Base-by-base conservation (phyloP, 2,888 invertebrate species). In the Phaonia tiefii region DNA sequence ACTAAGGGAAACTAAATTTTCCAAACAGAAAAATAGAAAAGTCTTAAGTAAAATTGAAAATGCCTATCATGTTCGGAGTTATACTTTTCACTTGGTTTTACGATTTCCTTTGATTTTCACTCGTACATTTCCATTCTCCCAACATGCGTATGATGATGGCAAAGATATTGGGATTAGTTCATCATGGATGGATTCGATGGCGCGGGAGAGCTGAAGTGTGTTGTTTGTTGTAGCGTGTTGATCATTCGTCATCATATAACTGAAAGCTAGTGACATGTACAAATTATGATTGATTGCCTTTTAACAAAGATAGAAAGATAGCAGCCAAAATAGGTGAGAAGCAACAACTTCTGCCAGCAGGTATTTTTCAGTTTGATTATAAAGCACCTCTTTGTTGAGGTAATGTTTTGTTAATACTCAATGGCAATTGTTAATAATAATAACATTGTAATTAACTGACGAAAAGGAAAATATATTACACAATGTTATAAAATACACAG, bases 241-340 rank as follows among this genome's bases (percentile, higher is more conserved):
- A 69, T 63, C 31, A 69, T 44, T 54, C 69, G 44, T 69, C 54
- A 69, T 65, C 58, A 46, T 60, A 49, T 46, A 70, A 46, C 37
- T 44, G 37, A 11, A 44, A 65, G 17, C n/a, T 42, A 37, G 26
- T 58, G 65, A 71, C 70, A 63, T 26, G 69, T 66, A 69, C 54
- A 74, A 74, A 79, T 65, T 70, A 65, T 79, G 74, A 74, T 70
- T 70, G 65, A 70, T 79, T 74, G 49, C 17, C n/a, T 20, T 37
- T 17, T 10, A 5, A 22, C 51, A n/a, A 51, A 51, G 22, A 5
- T 5, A 22, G 49, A 7, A 15, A 51, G 8, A n/a, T 7, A 39
- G 17, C 17, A 37, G 60, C 5, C 31, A 1, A 58, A 15, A 56
- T 31, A 8, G 25, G n/a, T n/a, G n/a, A n/a, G n/a, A n/a, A 8